phyloP scores from a whole-genome alignment of 2,113 vertebrate genomes.

The Stomatorhinus ivindoensis region DNA sequence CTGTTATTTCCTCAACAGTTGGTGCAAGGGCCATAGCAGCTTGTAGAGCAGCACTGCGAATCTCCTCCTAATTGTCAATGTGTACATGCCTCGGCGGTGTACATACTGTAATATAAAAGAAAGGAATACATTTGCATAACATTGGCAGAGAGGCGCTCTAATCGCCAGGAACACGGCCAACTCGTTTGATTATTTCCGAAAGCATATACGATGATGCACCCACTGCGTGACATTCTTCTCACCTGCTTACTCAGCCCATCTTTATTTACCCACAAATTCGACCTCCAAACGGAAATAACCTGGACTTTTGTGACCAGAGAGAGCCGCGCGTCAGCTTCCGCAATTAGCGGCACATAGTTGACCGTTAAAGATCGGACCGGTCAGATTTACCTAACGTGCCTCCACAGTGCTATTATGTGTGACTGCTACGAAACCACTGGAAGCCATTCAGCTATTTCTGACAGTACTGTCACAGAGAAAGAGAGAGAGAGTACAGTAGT shows the following conservation, averaged over 20 bases:
- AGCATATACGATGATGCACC: conserved; percentile 1
- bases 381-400: neutral
- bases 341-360: neutral
- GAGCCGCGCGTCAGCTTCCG: neutral
- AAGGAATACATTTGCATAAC: conserved; percentile 14
- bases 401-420: neutral
- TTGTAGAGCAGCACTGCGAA: neutral
- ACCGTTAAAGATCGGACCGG: neutral
- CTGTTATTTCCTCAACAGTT: neutral
- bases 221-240: neutral
- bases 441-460: neutral
- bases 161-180: conserved; percentile 7
- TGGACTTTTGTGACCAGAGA: neutral
- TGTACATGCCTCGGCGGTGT: neutral
- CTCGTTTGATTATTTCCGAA: conserved; percentile 11
- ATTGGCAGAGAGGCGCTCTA: neutral
- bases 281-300: neutral
- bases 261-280: neutral
- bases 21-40: neutral
- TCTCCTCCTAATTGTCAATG: conserved; percentile 1
- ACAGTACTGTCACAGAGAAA: neutral
- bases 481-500: neutral
- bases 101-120: conserved; percentile 10
- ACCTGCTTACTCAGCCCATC: conserved; percentile 9
- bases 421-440: neutral